Conservation (phyloP, 2,113 vertebrate species). For the Engystomops pustulosus region DNA sequence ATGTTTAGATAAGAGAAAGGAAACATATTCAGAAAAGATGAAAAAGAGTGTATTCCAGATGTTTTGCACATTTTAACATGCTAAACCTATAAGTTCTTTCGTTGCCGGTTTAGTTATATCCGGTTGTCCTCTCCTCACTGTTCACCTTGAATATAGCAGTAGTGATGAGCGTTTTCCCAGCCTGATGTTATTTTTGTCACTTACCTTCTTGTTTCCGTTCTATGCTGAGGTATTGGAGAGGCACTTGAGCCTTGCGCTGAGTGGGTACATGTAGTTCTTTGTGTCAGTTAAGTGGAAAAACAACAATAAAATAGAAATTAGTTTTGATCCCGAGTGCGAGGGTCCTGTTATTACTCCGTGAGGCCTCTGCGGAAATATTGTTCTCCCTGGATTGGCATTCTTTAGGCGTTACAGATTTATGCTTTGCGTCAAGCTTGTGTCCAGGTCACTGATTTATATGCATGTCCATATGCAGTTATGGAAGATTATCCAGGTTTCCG, state of each 20-base stretch:
- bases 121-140: background rate
- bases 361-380: background rate
- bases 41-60: too few species aligned
- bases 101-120: too few species aligned
- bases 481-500: background rate
- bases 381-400: background rate
- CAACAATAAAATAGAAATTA: background rate
- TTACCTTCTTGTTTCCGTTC: background rate
- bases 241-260: background rate
- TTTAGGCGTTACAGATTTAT: slow-evolving; percentile 16
- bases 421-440: too few species aligned
- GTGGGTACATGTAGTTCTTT: slow-evolving; percentile 10
- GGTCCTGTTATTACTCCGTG: background rate
- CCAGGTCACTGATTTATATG: slow-evolving; percentile 9
- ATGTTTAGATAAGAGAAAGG: too few species aligned
- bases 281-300: background rate
- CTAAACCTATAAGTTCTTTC: too few species aligned
- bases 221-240: background rate
- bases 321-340: background rate
- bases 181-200: background rate
- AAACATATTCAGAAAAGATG: too few species aligned
- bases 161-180: background rate
- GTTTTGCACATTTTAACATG: too few species aligned
- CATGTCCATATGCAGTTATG: background rate
- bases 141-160: background rate